Evolutionary conservation across 2,113 vertebrate genomes (phyloP).

Genomic region (Gallinago media): DNA sequence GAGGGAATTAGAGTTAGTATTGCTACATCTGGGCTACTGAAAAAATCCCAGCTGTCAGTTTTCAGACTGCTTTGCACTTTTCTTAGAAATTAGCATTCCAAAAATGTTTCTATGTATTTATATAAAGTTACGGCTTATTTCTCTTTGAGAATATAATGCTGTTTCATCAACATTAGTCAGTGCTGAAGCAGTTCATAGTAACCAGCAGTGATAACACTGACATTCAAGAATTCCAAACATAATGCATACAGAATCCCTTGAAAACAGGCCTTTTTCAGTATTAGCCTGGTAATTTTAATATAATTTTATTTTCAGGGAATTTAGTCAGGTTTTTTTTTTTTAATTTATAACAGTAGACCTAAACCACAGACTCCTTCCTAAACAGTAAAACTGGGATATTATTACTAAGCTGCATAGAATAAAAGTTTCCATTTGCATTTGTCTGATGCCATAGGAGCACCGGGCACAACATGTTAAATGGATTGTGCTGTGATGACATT

Average conservation of each 20-base stretch:
- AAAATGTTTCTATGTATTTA: neutral
- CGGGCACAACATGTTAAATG: neutral
- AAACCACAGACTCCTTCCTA: neutral
- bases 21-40: neutral
- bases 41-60: neutral
- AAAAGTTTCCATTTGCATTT: neutral
- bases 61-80: neutral
- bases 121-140: neutral
- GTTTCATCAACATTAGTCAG: neutral
- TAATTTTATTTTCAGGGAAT: neutral
- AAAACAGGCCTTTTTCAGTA: neutral
- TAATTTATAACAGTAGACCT: neutral
- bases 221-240: neutral
- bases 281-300: neutral
- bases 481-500: neutral
- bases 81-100: neutral
- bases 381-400: neutral
- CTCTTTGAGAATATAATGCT: neutral
- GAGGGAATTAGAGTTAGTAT: neutral
- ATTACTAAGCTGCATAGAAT: neutral
- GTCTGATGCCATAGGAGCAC: neutral
- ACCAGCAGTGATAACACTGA: neutral
- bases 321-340: neutral
- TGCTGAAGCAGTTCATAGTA: neutral
- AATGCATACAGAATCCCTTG: neutral